These are phyloP conservation scores for Catagonus wagneri DNA, from an alignment of 2,113 vertebrate species.

Conservation along the genomic window DNA sequence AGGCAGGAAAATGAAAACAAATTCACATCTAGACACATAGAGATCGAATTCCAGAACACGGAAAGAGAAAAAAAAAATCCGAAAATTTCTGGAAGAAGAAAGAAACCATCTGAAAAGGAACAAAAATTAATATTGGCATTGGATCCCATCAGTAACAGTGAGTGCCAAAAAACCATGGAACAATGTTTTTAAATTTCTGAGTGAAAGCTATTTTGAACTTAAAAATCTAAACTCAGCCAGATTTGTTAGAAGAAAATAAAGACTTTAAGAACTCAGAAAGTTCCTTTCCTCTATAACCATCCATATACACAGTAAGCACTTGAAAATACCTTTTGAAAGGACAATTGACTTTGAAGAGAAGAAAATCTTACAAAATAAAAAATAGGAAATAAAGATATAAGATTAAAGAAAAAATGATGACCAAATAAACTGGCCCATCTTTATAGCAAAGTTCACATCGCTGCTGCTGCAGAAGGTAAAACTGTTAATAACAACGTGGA, in stretches of 20 bases:
- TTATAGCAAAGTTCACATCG: background rate
- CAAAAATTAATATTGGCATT: background rate
- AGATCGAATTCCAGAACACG: background rate
- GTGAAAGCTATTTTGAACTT: conserved; percentile 30
- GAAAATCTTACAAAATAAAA: conserved; percentile 6
- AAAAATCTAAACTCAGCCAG: conserved; percentile 5
- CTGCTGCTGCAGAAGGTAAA: background rate
- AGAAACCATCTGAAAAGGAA: background rate
- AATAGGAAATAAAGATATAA: background rate
- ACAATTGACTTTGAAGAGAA: background rate
- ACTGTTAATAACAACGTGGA: background rate
- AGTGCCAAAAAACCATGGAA: background rate
- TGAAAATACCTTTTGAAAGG: background rate
- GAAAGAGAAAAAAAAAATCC: background rate
- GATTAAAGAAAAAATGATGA: background rate
- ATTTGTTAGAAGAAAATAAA: conserved; percentile 19
- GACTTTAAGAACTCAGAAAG: background rate
- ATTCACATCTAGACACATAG: background rate
- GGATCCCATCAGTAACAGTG: background rate
- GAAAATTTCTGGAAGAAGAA: background rate
- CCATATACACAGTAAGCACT: background rate
- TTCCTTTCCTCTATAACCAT: background rate
- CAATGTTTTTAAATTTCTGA: background rate
- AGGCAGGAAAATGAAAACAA: background rate
- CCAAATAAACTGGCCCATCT: background rate